Percentiles rank a stretch among this genome's conserved stretches.
Conservation (phyloP, 23 tunicate species). For the Halocynthia roretzi region DNA sequence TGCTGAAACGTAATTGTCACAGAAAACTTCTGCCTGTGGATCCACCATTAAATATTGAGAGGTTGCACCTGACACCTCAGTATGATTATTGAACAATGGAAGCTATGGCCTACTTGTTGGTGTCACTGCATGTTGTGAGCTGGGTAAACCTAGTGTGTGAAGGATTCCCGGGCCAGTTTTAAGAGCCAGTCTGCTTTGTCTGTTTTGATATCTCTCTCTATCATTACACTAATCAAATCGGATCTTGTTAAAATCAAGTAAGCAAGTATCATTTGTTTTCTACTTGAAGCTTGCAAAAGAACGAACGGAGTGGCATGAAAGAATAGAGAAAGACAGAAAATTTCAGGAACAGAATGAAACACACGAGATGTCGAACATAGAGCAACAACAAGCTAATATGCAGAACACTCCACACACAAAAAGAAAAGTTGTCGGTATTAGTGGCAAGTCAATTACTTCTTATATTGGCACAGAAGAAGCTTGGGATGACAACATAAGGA, state of each 20-base stretch:
- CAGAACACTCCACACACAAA: background rate
- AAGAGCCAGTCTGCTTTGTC: no score
- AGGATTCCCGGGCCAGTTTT: no score
- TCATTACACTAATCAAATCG: background rate
- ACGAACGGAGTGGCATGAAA: constrained; percentile 12
- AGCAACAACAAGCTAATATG: background rate
- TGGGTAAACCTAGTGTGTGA: no score
- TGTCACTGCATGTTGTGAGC: no score
- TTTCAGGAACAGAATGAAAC: background rate
- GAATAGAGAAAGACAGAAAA: background rate
- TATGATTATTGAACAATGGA: no score
- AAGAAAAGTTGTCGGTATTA: background rate
- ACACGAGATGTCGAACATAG: background rate
- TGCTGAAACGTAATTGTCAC: no score
- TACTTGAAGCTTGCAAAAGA: background rate
- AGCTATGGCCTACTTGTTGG: no score
- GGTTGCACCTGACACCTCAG: no score
- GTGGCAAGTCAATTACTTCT: no score
- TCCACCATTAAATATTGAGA: background rate
- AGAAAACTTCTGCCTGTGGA: background rate
- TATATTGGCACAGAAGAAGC: no score
- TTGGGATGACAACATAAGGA: no score
- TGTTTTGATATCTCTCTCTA: no score
- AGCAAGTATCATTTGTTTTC: background rate
- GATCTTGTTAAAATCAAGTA: background rate